A percentile compares a stretch with the other conserved stretches of the same genome.
Conservation (phyloP, 2,797 vertebrate species). For the Acanthopagrus latus region DNA sequence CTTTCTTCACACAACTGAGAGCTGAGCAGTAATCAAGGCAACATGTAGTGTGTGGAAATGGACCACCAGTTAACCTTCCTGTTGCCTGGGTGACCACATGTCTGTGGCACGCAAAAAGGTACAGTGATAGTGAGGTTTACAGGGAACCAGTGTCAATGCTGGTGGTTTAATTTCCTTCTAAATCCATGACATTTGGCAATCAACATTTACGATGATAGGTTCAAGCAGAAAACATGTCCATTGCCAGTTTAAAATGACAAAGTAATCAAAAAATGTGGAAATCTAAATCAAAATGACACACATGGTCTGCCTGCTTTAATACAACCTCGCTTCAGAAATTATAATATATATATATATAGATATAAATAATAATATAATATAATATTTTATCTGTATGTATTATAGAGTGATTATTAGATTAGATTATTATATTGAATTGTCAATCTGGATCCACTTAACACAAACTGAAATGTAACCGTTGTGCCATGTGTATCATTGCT, state of each 20-base stretch:
- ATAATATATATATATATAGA: too few species aligned
- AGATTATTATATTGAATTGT: not conserved
- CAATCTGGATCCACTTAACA: not conserved
- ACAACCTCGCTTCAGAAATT: not conserved
- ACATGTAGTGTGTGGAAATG: not conserved
- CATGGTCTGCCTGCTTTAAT: not conserved
- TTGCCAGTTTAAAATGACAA: not conserved
- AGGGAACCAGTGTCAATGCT: too few species aligned
- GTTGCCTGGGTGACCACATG: too few species aligned
- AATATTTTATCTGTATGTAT: not conserved
- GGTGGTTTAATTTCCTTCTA: too few species aligned
- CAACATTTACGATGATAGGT: too few species aligned
- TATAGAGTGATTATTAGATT: not conserved
- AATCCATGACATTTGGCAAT: too few species aligned
- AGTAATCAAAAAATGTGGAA: not conserved
- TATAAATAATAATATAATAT: too few species aligned
- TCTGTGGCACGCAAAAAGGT: too few species aligned
- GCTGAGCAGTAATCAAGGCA: not conserved
- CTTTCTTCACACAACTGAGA: not conserved
- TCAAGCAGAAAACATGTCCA: too few species aligned
- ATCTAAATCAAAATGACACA: not conserved
- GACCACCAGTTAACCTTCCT: too few species aligned
- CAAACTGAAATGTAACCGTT: conserved; percentile 4
- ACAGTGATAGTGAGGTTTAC: too few species aligned
- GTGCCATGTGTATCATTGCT: not conserved